Evolutionary conservation across 2,888 invertebrate species (phyloP), one percentile per base, ranked within the genome.

Genomic region (Ptychoptera albimana): DNA sequence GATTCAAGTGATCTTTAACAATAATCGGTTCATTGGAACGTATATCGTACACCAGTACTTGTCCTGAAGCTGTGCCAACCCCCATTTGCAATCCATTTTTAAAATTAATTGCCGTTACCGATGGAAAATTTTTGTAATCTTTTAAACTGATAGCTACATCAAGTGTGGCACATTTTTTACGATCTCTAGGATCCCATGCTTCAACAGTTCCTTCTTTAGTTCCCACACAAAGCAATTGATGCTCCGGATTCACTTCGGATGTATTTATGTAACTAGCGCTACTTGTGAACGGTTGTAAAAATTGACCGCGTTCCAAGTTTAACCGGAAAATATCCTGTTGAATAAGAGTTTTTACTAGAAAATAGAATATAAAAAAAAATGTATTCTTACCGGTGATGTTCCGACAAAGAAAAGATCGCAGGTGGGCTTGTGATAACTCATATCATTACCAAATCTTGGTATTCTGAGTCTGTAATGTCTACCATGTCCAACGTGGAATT

Each of bases 1-100:
- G 87, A 61, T 94, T 92, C 72, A 89, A 82, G 58, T 98, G 97
- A 66, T 99, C 96, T 63, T 97, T 97, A 0, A 91, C 72, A 37
- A 84, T 64, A 38, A 86, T 71, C 0, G 98, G 97, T 57, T 84
- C 86, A 52, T 79, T 80, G 7, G 93, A 84, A 50, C 98, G 77
- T 49, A 99, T 79, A 61, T 99, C 98, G 61, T 94, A 99, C 1
- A 98, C 62, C 9, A 97, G 68, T 32, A 94, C 77, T 69, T 97
- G 93, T 0, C 98, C 98, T 14, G 88, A 88, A 6, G 82, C 79
- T 34, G 92, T 94, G 10, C 98, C 98, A 3, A 94, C 91, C 14
- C 83, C 97, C 64, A 87, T 67, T 50, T 77, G 77, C 39, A 87
- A 66, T 6, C 74, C 75, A 50, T 80, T 82, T 61, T 84, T 77